Evolutionary conservation across 2,888 invertebrate genomes (phyloP).

Genomic region (Chromoteleia sp.): DNA sequence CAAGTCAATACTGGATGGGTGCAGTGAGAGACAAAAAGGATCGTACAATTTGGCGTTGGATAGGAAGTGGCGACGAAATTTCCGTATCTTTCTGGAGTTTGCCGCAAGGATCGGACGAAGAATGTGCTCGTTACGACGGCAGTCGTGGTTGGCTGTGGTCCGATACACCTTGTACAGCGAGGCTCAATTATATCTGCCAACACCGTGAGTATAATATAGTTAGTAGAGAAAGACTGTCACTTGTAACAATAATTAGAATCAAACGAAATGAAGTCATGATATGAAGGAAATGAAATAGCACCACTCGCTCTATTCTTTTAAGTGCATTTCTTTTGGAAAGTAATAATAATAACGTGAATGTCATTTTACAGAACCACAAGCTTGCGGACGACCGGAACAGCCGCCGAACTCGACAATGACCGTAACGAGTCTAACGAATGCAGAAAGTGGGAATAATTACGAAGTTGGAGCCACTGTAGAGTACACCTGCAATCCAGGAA

Average conservation of each 20-base stretch:
- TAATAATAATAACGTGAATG: slow-evolving; percentile 37
- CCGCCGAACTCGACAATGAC: slow-evolving; percentile 96
- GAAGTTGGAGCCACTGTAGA: slow-evolving; percentile 92
- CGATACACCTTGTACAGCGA: slow-evolving; percentile 93
- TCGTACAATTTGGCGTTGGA: slow-evolving; percentile 94
- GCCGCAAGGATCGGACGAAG: slow-evolving; percentile 91
- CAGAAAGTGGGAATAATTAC: slow-evolving; percentile 89
- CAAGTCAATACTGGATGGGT: slow-evolving; percentile 98
- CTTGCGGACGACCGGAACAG: slow-evolving; percentile 96
- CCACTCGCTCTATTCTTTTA: slow-evolving; percentile 1
- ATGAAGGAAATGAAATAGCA: slow-evolving; percentile 10
- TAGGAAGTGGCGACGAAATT: slow-evolving; percentile 92
- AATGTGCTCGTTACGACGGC: slow-evolving; percentile 95
- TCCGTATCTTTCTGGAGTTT: slow-evolving; percentile 96
- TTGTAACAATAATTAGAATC: slow-evolving; percentile 12
- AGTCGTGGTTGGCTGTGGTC: slow-evolving; percentile 98
- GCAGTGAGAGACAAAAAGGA: slow-evolving; percentile 93
- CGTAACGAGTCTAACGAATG: slow-evolving; percentile 78
- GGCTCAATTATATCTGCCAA: slow-evolving; percentile 96
- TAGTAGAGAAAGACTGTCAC: background rate
- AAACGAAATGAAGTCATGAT: slow-evolving; percentile 1
- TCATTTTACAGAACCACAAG: slow-evolving; percentile 90
- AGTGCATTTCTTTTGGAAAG: slow-evolving; percentile 55
- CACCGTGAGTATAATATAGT: slow-evolving; percentile 89
- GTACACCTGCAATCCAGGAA: slow-evolving; percentile 94